phyloP scores from a whole-genome alignment of 2,113 vertebrate genomes.

The Bagarius yarrelli region DNA sequence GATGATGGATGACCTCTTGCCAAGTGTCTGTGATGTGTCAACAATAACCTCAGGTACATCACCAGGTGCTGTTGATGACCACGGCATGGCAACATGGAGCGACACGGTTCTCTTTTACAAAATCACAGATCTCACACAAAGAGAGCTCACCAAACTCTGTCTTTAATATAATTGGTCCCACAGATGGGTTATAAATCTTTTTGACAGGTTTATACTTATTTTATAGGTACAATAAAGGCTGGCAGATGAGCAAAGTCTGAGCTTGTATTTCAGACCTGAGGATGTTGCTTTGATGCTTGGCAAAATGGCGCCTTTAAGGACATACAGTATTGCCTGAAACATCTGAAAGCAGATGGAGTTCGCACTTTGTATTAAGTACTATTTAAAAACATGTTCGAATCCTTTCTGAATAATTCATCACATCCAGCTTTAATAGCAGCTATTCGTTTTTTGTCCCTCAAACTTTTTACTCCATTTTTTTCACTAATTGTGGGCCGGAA shows the following conservation, averaged over 20 bases:
- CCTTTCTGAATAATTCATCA: slow-evolving; percentile 40
- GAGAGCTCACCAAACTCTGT: background rate
- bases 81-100: slow-evolving; percentile 20
- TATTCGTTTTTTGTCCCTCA: slow-evolving; percentile 15
- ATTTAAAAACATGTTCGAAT: slow-evolving; percentile 38
- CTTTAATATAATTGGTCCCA: slow-evolving; percentile 22
- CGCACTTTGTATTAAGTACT: slow-evolving; percentile 33
- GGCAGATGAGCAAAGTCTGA: slow-evolving; percentile 36
- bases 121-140: slow-evolving; percentile 42
- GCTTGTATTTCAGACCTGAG: slow-evolving; percentile 37
- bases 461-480: slow-evolving; percentile 33
- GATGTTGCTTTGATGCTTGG: slow-evolving; percentile 31
- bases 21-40: slow-evolving; percentile 56
- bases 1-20: slow-evolving; percentile 61
- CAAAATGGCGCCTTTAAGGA: slow-evolving; percentile 30
- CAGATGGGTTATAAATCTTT: slow-evolving; percentile 48
- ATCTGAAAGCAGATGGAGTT: slow-evolving; percentile 27
- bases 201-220: slow-evolving; percentile 47
- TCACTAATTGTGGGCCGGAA: slow-evolving; percentile 45
- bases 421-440: slow-evolving; percentile 33
- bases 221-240: slow-evolving; percentile 52
- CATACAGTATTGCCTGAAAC: slow-evolving; percentile 30
- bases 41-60: slow-evolving; percentile 49
- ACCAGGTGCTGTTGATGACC: slow-evolving; percentile 30
- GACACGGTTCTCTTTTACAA: slow-evolving; percentile 13